These are phyloP conservation scores for Zygothrica quintamaculata DNA, from an alignment of 2,888 invertebrate species.

Conservation along the genomic window DNA sequence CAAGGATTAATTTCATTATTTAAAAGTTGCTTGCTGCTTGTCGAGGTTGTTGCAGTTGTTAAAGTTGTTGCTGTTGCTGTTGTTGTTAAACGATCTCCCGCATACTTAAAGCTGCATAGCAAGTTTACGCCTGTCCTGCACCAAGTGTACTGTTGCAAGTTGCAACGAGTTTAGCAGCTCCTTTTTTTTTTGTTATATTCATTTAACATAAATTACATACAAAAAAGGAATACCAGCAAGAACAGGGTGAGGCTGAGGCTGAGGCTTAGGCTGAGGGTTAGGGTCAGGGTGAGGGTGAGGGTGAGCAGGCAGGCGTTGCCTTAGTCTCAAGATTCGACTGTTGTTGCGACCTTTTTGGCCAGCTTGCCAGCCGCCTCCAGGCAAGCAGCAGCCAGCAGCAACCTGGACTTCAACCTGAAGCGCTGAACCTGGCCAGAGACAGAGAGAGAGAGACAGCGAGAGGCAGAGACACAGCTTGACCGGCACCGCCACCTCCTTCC, in stretches of 20 bases:
- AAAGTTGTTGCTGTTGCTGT: not conserved
- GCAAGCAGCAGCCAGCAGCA: not conserved
- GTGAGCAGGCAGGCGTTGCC: not conserved
- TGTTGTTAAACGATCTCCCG: constrained; percentile 81
- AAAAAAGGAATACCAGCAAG: constrained; percentile 51
- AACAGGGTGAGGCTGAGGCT: not conserved
- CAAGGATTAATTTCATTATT: constrained; percentile 84
- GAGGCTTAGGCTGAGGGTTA: too few relatives aligned
- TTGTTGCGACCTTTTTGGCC: constrained; percentile 49
- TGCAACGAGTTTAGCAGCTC: constrained; percentile 75
- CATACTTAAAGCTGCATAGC: constrained; percentile 71
- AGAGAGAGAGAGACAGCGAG: constrained; percentile 3
- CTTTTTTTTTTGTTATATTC: constrained; percentile 78
- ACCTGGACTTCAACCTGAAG: not conserved
- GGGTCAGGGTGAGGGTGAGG: not conserved
- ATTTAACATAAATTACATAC: constrained; percentile 82
- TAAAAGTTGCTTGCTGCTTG: constrained; percentile 46
- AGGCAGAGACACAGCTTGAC: constrained; percentile 40
- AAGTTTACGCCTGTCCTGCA: constrained; percentile 76
- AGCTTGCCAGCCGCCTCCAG: not conserved
- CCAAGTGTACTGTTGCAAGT: constrained; percentile 37
- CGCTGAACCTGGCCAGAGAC: not conserved
- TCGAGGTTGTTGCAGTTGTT: constrained; percentile 14
- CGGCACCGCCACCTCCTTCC: constrained; percentile 24
- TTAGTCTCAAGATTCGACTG: constrained; percentile 13